Evolutionary conservation across 2,113 vertebrate species (phyloP), one percentile per base, ranked within the genome.

Genomic region (Psophia crepitans): DNA sequence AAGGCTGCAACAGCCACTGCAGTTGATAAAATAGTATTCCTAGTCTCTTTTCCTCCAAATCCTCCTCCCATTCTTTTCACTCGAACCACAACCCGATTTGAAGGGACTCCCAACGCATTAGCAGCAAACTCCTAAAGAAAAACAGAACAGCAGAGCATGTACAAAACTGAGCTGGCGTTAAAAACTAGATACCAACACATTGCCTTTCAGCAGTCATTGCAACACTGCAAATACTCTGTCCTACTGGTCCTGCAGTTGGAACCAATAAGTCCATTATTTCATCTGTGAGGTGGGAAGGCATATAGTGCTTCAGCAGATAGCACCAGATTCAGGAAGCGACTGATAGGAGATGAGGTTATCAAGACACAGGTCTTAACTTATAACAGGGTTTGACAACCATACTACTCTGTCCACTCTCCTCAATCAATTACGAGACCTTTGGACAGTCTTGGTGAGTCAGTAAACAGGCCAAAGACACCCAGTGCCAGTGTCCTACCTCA

Each of bases 41-140:
- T 98, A 9, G 98, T 98, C 94, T 99, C 99, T 94, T 99, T 99
- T n/a, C 99, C 99, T 32, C 99, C 99, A 80, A 99, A 99, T 76
- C 99, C 99, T 84, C 99, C 99, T 44, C 99, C 99, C 98, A 99
- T 98, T 97, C 99, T 98, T 97, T 99, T 99, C 79, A 99, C 99
- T 53, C 99, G 98, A 65, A 99, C 99, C 75, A 99, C 93, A 87
- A 99, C 87, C 8, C 98, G 96, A 91, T 98, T 99, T 21, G 96
- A 97, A 19, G 99, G 98, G 22, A 99, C 97, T 11, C 99, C 99
- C 90, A 99, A 48, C 12, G 98, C 99, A 44, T 97, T 98, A 53
- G 99, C 99, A 74, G 98, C 97, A 89, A 98, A 98, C 12, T 93
- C 94, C 96, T 98, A 26, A 33, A 41, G 48, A 27, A 48, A 86